A percentile compares a stretch with the other conserved stretches of the same genome.
phyloP scores from a whole-genome alignment of 2,113 vertebrate species.

The Melanotaenia duboulayi region DNA sequence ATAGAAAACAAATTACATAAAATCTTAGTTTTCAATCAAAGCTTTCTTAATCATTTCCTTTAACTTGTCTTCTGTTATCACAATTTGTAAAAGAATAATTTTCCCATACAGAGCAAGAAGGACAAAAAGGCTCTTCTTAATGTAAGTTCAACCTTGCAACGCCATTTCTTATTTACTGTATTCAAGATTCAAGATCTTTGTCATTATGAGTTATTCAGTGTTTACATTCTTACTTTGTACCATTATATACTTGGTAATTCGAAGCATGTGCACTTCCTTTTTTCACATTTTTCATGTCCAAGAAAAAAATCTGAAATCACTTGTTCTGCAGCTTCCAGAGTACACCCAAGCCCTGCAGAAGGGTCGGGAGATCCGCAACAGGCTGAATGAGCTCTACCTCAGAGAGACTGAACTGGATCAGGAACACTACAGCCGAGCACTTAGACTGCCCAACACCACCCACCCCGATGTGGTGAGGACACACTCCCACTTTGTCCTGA shows the following conservation, averaged over 20 bases:
- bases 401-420: constrained; percentile 81
- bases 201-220: too few species aligned
- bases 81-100: background rate
- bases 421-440: constrained; percentile 83
- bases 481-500: background rate
- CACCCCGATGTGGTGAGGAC: constrained; percentile 88
- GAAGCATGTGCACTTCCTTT: too few species aligned
- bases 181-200: too few species aligned
- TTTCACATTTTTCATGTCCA: background rate
- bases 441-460: constrained; percentile 89
- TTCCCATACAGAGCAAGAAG: constrained; percentile 65
- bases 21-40: too few species aligned
- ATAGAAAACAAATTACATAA: too few species aligned
- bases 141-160: constrained; percentile 68
- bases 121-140: constrained; percentile 73
- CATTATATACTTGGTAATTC: too few species aligned
- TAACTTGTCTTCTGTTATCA: background rate
- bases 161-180: background rate
- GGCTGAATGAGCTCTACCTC: constrained; percentile 77
- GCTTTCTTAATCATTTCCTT: too few species aligned
- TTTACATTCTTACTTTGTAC: too few species aligned
- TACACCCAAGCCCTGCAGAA: constrained; percentile 74
- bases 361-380: constrained; percentile 83
- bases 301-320: background rate
- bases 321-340: constrained; percentile 78